phyloP scores from a whole-genome alignment of 2,797 vertebrate species.

The Novumbra hubbsi region DNA sequence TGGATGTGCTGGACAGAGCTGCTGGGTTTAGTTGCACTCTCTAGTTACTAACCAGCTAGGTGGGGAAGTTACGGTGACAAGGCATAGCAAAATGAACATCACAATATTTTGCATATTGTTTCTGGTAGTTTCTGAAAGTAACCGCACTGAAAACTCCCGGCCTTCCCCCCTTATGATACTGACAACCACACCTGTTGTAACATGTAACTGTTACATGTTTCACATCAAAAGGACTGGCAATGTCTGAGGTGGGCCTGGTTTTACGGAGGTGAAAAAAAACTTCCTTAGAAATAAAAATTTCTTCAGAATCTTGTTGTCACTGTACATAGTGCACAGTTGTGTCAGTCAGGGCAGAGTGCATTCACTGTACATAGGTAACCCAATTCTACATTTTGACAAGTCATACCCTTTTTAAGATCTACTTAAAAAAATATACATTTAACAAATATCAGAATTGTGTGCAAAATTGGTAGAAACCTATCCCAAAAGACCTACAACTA shows the following conservation, averaged over 20 bases:
- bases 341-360: neutral
- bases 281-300: too few species aligned
- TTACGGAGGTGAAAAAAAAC: neutral
- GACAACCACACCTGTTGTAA: neutral
- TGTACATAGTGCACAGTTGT: neutral
- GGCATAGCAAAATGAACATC: too few species aligned
- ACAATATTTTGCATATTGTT: neutral
- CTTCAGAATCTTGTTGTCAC: neutral
- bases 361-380: neutral
- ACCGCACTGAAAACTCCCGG: neutral
- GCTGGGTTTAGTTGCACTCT: too few species aligned
- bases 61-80: too few species aligned
- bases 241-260: constrained; percentile 2
- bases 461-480: neutral
- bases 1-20: too few species aligned
- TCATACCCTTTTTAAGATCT: too few species aligned
- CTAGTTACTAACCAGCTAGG: too few species aligned
- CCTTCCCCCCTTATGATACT: neutral
- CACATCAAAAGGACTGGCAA: neutral
- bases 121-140: neutral
- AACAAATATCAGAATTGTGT: neutral
- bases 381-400: too few species aligned
- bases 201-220: neutral
- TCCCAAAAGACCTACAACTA: neutral
- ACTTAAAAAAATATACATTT: too few species aligned